Conservation (phyloP, 2,113 vertebrate species). For the Anhinga anhinga region DNA sequence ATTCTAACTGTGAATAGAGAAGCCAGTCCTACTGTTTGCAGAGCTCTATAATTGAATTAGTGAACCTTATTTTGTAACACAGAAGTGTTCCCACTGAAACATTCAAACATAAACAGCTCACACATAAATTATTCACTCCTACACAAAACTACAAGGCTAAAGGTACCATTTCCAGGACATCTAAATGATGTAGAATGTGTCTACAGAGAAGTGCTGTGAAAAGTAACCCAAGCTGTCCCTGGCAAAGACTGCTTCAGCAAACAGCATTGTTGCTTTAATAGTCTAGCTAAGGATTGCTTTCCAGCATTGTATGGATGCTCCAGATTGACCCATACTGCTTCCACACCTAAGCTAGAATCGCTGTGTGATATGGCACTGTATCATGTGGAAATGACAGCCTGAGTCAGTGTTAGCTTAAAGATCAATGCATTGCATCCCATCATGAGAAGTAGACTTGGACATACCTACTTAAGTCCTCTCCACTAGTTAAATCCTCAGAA, state of each 20-base stretch:
- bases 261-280: neutral
- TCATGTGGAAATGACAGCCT: neutral
- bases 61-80: neutral
- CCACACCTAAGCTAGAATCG: neutral
- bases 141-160: neutral
- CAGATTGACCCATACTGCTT: neutral
- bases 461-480: neutral
- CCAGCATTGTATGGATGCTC: neutral
- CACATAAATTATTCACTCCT: conserved; percentile 17
- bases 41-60: conserved; percentile 33
- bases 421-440: neutral
- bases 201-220: neutral
- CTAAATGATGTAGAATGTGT: neutral
- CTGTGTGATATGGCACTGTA: neutral
- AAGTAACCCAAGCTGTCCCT: neutral
- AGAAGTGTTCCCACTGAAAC: conserved; percentile 4
- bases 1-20: conserved; percentile 3
- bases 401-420: neutral
- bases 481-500: neutral
- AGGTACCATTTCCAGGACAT: neutral
- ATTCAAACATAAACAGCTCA: conserved; percentile 9
- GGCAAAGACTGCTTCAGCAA: neutral
- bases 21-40: neutral
- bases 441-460: neutral
- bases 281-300: neutral